These are phyloP conservation scores for Mus pahari DNA, from an alignment of 2,113 vertebrate genomes.

Conservation along the genomic window DNA sequence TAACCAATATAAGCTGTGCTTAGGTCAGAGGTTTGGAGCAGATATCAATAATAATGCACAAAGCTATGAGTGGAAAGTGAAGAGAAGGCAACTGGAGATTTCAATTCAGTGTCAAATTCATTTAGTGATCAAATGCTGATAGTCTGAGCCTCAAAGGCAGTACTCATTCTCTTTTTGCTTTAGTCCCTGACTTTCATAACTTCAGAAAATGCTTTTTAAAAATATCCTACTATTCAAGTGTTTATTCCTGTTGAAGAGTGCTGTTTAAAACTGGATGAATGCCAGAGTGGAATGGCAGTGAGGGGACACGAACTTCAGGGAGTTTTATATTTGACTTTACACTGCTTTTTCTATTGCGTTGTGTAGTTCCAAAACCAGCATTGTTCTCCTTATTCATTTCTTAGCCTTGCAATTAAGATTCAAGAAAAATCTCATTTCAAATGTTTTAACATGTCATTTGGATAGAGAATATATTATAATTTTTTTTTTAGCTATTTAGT, in stretches of 20 bases:
- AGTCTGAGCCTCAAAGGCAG: background rate
- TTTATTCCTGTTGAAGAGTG: background rate
- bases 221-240: background rate
- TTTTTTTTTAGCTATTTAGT: background rate
- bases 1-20: background rate
- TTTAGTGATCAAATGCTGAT: background rate
- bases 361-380: background rate
- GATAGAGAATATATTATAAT: background rate
- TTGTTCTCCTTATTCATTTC: background rate
- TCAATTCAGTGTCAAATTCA: background rate
- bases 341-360: background rate
- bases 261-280: background rate
- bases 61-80: background rate
- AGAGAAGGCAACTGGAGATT: background rate
- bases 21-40: background rate
- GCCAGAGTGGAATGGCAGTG: background rate
- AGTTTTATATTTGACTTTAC: background rate
- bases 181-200: background rate
- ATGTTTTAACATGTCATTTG: background rate
- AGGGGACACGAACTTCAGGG: background rate
- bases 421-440: background rate
- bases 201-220: background rate
- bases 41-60: background rate
- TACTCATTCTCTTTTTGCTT: background rate
- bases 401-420: conserved; percentile 5